Conservation (phyloP, 2,113 vertebrate species). For the Elephas maximus region DNA sequence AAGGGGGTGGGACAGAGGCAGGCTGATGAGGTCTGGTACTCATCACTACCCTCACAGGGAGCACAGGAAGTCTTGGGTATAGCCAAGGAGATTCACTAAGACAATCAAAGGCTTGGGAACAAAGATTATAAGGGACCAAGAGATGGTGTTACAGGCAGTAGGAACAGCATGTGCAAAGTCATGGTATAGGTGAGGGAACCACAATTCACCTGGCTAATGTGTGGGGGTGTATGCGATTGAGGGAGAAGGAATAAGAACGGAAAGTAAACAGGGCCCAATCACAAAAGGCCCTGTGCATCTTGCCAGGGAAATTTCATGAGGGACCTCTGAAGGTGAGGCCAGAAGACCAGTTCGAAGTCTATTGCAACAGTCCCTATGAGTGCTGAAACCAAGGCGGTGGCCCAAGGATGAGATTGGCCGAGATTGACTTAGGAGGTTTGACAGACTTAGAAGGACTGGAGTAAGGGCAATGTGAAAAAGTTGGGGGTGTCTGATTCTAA, state of each 20-base stretch:
- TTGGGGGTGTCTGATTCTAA: background rate
- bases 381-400: background rate
- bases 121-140: background rate
- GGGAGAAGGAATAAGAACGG: background rate
- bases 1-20: background rate
- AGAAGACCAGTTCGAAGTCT: background rate
- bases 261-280: background rate
- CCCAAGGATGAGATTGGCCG: background rate
- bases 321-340: background rate
- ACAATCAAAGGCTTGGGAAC: slow-evolving; percentile 22
- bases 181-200: background rate
- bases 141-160: background rate
- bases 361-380: background rate
- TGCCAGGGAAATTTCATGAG: background rate
- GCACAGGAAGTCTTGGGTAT: background rate
- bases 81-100: background rate
- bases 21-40: background rate
- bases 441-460: slow-evolving; percentile 2
- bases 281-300: background rate
- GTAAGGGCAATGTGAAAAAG: background rate
- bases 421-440: slow-evolving; percentile 40
- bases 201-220: background rate
- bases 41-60: background rate
- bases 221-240: background rate
- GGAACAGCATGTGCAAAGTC: slow-evolving; percentile 1